Evolutionary conservation across 1,140 invertebrate species (phyloP), one percentile per base, ranked within the genome.

Genomic region (Lordiphosa clarofinis): DNA sequence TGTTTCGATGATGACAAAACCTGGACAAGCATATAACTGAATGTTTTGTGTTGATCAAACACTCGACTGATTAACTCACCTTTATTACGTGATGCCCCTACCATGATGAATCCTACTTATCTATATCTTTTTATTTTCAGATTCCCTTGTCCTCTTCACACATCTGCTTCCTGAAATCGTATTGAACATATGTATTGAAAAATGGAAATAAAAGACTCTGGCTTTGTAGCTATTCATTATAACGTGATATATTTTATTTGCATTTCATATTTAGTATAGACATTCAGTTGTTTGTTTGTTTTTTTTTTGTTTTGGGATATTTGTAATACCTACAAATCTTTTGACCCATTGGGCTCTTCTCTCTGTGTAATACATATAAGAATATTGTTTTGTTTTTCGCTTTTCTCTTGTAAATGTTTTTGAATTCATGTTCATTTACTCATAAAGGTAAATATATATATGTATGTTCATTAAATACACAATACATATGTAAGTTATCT

Each of bases 241-340:
- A 82, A 82, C 76, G 78, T 82, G 78, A 82, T 73, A 82, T 84
- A 82, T 58, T 84, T 82, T 76, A 81, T 81, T 72, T 73, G 44
- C 50, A 55, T 57, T 72, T 65, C 54, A 67, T 69, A 76, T 76
- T 48, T 59, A 59, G 61, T 59, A 75, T 82, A 82, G 76, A 82
- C 78, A 82, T 84, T 84, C 60, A 82, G 24, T 28, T 19, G 19
- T 19, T 19, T 19, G 11, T 31, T 39, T 69, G 36, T 46, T 33
- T 68, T 69, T 53, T 15, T 46, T 69, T 55, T 40, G 42, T 37
- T 56, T 50, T 49, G 57, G 60, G 57, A 54, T 84, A 72, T 54
- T 58, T 73, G 37, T 55, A 63, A 63, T 62, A 68, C 58, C 71
- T 69, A 63, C 55, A 57, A 59, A 50, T 60, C 31, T 9, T 1